Evolutionary conservation across 2,888 invertebrate species (phyloP), one percentile per base, ranked within the genome.

Genomic region (Aproaerema taeniolella): DNA sequence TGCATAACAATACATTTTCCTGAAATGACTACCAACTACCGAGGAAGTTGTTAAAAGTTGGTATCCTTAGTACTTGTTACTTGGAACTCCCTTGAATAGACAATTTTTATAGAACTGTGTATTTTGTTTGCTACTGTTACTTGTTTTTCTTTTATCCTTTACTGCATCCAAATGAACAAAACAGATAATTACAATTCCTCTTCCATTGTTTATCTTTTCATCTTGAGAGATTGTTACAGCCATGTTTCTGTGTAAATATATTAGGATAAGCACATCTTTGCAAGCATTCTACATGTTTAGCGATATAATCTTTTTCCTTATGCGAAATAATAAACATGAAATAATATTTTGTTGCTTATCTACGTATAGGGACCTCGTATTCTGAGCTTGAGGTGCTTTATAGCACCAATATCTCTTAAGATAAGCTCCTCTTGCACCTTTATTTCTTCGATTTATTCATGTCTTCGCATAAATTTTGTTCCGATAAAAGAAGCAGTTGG

Each of bases 381-480:
- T 61, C 57, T n/a, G 59, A 62, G 55, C 58, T 64, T 61, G 56
- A 61, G 60, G 65, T 78, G 65, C 67, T 78, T 82, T 77, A 82
- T 76, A 73, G 67, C 56, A 56, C 58, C 75, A 67, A 80, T 79
- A 79, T 74, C 68, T 79, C 63, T 61, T 49, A 46, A 75, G 80
- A 80, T 78, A 81, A 80, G 74, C 70, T 66, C 60, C 66, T 61
- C 63, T 55, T 55, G 51, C 58, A 71, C 70, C 71, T 70, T 71
- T 73, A 78, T 73, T 42, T 75, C 70, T 76, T 70, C 73, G 75
- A 80, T 80, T 79, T 81, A 80, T 83, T 85, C 81, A 72, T 80
- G 79, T 68, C 70, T 49, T 62, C 63, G 74, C 77, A 79, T 81
- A 82, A 75, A 78, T 77, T 79, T 62, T 39, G 49, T 53, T 49